Conservation (phyloP, 2,113 vertebrate genomes). For the Anolis carolinensis region DNA sequence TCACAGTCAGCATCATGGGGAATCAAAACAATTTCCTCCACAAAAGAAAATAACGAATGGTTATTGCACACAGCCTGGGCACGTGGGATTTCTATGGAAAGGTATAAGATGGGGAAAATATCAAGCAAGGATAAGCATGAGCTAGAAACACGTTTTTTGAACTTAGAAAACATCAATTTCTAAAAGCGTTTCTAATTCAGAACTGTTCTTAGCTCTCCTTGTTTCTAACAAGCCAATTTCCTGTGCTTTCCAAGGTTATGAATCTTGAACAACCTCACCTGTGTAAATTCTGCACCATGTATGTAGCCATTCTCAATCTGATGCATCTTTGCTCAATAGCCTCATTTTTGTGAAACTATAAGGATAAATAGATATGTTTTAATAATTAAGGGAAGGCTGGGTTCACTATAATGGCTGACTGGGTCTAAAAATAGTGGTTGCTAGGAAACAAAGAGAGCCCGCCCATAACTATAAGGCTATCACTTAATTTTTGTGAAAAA, state of each 20-base stretch:
- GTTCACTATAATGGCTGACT: too few relatives aligned
- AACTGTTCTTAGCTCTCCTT: too few relatives aligned
- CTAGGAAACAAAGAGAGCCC: too few relatives aligned
- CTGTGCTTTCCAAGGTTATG: neutral
- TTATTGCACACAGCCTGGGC: neutral
- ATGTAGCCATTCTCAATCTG: neutral
- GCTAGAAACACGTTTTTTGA: neutral
- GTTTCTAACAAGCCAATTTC: neutral
- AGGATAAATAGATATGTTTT: too few relatives aligned
- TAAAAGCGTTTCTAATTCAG: neutral
- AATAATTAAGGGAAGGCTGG: too few relatives aligned
- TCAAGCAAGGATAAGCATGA: neutral
- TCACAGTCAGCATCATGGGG: neutral
- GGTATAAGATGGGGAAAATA: neutral
- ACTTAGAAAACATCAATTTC: too few relatives aligned
- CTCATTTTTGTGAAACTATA: too few relatives aligned
- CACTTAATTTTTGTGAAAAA: too few relatives aligned
- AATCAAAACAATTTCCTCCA: neutral
- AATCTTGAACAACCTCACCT: neutral
- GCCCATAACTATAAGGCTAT: too few relatives aligned
- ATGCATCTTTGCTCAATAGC: neutral
- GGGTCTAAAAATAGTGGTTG: too few relatives aligned
- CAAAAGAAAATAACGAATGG: neutral
- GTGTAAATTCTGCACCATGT: neutral
- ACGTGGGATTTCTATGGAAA: neutral